Evolutionary conservation across 2,797 vertebrate genomes (phyloP).

Genomic region (Podarcis siculus): DNA sequence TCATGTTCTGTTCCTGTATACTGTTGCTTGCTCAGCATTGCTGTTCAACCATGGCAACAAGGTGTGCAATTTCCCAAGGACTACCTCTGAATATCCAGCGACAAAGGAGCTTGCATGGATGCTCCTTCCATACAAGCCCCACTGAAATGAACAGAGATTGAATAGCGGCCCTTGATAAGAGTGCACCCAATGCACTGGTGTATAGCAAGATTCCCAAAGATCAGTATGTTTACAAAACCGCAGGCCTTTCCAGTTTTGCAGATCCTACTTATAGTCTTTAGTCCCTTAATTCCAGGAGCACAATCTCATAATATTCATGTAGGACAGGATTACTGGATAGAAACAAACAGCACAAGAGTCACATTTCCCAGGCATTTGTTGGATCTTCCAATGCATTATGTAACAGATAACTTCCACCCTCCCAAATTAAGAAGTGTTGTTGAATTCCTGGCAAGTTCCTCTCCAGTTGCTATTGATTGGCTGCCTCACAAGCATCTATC

Average conservation of each 20-base stretch:
- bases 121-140: background rate
- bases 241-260: background rate
- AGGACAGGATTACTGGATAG: background rate
- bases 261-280: background rate
- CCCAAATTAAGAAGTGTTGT: background rate
- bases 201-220: background rate
- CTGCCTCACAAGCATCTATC: conserved; percentile 96
- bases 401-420: background rate
- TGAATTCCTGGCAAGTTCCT: conserved; percentile 9
- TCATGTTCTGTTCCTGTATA: background rate
- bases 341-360: conserved; percentile 39
- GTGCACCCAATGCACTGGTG: background rate
- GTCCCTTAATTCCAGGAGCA: background rate
- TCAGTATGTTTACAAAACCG: background rate
- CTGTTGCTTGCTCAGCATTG: background rate
- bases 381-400: background rate
- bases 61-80: background rate
- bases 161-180: background rate
- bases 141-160: background rate
- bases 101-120: background rate
- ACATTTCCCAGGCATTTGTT: conserved; percentile 34
- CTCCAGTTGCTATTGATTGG: conserved; percentile 83
- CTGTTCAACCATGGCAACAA: background rate
- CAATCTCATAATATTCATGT: background rate
- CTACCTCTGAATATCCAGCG: background rate